phyloP scores from a whole-genome alignment of 2,113 vertebrate genomes.

The Sinocyclocheilus maitianheensis region DNA sequence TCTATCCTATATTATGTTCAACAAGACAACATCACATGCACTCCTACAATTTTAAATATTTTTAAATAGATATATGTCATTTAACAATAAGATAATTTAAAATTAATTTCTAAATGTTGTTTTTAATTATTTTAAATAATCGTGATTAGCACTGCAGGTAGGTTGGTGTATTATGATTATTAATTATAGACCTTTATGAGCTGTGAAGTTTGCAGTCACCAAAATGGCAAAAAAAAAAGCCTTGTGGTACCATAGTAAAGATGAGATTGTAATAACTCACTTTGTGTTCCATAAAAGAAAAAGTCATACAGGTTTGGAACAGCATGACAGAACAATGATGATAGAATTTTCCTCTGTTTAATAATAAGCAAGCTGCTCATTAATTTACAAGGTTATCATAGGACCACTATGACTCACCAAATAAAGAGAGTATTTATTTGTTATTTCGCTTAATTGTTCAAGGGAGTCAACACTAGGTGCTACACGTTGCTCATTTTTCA shows the following conservation, averaged over 20 bases:
- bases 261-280: not conserved
- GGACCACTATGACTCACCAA: slow-evolving; percentile 2
- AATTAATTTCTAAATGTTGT: too few species aligned
- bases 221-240: not conserved
- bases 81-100: too few species aligned
- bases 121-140: too few species aligned
- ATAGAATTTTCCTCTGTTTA: slow-evolving; percentile 7
- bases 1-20: too few species aligned
- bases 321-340: slow-evolving; percentile 16
- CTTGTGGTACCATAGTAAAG: not conserved
- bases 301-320: not conserved
- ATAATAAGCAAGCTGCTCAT: slow-evolving; percentile 33
- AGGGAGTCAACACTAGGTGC: slow-evolving; percentile 25
- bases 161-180: not conserved
- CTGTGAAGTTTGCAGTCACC: not conserved
- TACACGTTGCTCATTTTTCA: slow-evolving; percentile 44
- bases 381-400: not conserved
- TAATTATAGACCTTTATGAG: not conserved
- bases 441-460: slow-evolving; percentile 50
- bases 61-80: too few species aligned
- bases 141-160: too few species aligned
- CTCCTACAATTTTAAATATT: too few species aligned
- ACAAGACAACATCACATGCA: too few species aligned
- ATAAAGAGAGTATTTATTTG: slow-evolving; percentile 36
- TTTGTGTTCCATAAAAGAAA: not conserved